Evolutionary conservation across 2,797 vertebrate genomes (phyloP), one percentile per base, ranked within the genome.

Genomic region (Hydrolagus colliei): DNA sequence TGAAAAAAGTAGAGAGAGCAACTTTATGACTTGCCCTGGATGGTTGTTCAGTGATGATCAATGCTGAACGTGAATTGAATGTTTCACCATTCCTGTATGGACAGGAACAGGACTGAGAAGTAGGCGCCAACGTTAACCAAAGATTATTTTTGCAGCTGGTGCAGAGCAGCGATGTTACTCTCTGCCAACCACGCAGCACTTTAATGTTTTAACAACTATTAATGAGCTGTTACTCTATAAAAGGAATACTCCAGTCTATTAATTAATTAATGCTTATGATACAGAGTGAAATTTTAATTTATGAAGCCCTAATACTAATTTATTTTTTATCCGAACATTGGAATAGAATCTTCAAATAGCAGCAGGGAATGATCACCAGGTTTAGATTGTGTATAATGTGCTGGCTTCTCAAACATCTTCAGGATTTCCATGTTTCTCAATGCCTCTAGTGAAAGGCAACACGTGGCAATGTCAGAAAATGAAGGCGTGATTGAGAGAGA

Each of bases 251-350:
- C 5, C 20, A 68, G 79, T 9, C 10, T 20, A 63, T 11, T n/a
- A 52, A 84, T 68, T 82, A 82, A 82, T 67, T 10, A 67, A 84
- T 20, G 11, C 41, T 82, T 62, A 82, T 82, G 20, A 35, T 67
- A 13, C 79, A 71, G 41, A 71, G 71, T 35, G 32, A 84, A 20
- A 9, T 11, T 62, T 32, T 84, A 71, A 52, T 41, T 18, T 52
- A 63, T 11, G 65, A 84, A 41, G 18, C 9, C 27, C 71, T 68
- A 20, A 35, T n/a, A 68, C n/a, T 71, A 35, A 84, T 84, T 52
- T 71, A 41, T 84, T 84, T 73, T 18, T 32, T 41, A 71, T 71
- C 32, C 22, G 27, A 84, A 52, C 65, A 68, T n/a, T 63, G 18
- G 79, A 84, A 84, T 35, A 84, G 18, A 52, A 52, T 52, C 41